Evolutionary conservation across 2,888 invertebrate species (phyloP).

Genomic region (Phaedon cochleariae): DNA sequence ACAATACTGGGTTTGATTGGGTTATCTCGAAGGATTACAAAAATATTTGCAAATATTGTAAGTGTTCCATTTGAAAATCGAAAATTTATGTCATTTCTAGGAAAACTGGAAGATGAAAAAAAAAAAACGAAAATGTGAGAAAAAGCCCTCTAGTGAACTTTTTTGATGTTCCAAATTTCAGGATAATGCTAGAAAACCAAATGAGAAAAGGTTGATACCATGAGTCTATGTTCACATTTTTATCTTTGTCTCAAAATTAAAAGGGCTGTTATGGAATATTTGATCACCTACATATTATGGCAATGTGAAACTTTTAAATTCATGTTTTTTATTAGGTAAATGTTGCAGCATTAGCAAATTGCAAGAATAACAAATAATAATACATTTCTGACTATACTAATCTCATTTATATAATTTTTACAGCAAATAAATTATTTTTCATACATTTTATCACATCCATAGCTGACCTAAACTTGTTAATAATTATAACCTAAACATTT

Average conservation of each 20-base stretch:
- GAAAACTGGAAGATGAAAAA: no score
- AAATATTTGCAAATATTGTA: no score
- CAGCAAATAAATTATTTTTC: slow-evolving; percentile 14
- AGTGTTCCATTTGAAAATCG: no score
- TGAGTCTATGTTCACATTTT: no score
- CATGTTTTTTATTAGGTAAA: not conserved
- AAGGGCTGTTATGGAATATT: not conserved
- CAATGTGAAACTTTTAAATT: not conserved
- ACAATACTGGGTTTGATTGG: no score
- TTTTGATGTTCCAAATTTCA: no score
- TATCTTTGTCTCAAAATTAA: not conserved
- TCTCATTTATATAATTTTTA: not conserved
- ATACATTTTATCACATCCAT: slow-evolving; percentile 17
- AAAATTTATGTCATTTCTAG: no score
- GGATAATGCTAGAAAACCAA: no score
- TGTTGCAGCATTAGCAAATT: not conserved
- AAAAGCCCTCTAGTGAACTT: no score
- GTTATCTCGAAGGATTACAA: no score
- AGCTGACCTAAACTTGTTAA: not conserved
- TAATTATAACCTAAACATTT: not conserved
- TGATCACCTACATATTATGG: not conserved
- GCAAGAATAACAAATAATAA: not conserved
- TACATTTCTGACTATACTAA: not conserved
- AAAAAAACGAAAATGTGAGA: no score
- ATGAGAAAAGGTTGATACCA: no score